These are phyloP conservation scores for Germaria angustata DNA, from an alignment of 2,888 invertebrate species.

Conservation along the genomic window DNA sequence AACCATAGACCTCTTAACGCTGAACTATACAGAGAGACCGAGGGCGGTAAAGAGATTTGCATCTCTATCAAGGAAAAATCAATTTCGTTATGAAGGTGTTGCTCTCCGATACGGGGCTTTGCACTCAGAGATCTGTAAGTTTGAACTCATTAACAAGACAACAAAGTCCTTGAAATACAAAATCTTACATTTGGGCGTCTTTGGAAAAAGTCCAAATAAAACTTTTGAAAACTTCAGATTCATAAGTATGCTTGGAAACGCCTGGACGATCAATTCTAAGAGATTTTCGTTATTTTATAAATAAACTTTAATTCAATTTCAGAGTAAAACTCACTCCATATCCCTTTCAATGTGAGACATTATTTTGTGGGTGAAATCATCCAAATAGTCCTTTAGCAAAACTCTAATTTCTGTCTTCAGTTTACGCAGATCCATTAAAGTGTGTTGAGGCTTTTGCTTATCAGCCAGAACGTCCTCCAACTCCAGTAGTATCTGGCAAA, in stretches of 20 bases:
- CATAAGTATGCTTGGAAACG: slow-evolving; percentile 77
- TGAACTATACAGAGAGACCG: slow-evolving; percentile 79
- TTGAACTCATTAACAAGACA: background rate
- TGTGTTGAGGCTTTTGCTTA: slow-evolving; percentile 70
- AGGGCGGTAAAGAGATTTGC: slow-evolving; percentile 80
- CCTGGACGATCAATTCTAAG: slow-evolving; percentile 76
- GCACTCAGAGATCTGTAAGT: slow-evolving; percentile 72
- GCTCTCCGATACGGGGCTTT: slow-evolving; percentile 76
- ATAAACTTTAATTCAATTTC: background rate
- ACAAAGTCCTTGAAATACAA: background rate
- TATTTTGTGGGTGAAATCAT: slow-evolving; percentile 79
- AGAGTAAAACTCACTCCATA: slow-evolving; percentile 77
- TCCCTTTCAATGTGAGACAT: slow-evolving; percentile 79
- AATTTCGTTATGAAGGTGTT: slow-evolving; percentile 78
- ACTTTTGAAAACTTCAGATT: slow-evolving; percentile 77
- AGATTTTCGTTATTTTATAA: background rate
- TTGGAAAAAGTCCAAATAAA: slow-evolving; percentile 78
- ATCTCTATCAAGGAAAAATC: slow-evolving; percentile 80
- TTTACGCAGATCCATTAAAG: slow-evolving; percentile 73
- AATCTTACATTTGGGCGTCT: slow-evolving; percentile 76
- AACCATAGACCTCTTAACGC: slow-evolving; percentile 81
- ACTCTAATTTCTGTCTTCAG: slow-evolving; percentile 78
- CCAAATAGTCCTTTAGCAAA: slow-evolving; percentile 75
- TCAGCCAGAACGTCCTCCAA: slow-evolving; percentile 75
- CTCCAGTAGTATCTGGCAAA: slow-evolving; percentile 76